Conservation (phyloP, 2,888 invertebrate species). For the Amphipyra berbera region DNA sequence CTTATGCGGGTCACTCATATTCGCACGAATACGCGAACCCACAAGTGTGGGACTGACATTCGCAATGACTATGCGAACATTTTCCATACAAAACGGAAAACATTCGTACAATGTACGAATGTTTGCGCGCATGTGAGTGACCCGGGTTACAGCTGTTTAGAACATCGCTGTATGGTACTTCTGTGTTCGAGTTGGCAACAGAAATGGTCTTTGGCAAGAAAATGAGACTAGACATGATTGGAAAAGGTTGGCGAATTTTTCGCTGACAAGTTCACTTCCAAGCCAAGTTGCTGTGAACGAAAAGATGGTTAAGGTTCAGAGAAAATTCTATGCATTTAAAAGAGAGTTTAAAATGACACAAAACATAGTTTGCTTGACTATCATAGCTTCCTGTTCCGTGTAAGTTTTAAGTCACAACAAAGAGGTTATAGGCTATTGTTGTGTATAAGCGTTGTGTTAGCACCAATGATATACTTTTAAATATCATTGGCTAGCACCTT, state of each 20-base stretch:
- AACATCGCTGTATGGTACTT: background rate
- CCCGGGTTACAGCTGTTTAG: no score
- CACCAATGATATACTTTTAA: no score
- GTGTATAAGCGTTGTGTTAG: background rate
- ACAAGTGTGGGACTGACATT: no score
- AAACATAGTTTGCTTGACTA: background rate
- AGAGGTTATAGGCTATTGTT: constrained; percentile 14
- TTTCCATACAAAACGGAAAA: no score
- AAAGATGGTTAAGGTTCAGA: constrained; percentile 10
- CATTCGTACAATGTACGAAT: no score
- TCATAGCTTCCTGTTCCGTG: background rate
- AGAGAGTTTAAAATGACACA: background rate
- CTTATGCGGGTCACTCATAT: no score
- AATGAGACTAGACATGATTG: constrained; percentile 30
- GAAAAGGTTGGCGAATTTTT: constrained; percentile 27
- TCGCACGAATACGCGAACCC: no score
- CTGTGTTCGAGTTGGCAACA: constrained; percentile 22
- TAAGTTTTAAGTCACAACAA: constrained; percentile 1
- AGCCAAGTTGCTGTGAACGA: constrained; percentile 32
- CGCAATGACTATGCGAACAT: no score
- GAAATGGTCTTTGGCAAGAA: constrained; percentile 39
- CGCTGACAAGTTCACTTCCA: constrained; percentile 19
- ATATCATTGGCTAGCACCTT: background rate
- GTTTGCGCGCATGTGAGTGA: no score
- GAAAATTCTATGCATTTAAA: constrained; percentile 16